Base-by-base conservation (phyloP, 1,140 invertebrate genomes). In the Druon quercuslanigerum region DNA sequence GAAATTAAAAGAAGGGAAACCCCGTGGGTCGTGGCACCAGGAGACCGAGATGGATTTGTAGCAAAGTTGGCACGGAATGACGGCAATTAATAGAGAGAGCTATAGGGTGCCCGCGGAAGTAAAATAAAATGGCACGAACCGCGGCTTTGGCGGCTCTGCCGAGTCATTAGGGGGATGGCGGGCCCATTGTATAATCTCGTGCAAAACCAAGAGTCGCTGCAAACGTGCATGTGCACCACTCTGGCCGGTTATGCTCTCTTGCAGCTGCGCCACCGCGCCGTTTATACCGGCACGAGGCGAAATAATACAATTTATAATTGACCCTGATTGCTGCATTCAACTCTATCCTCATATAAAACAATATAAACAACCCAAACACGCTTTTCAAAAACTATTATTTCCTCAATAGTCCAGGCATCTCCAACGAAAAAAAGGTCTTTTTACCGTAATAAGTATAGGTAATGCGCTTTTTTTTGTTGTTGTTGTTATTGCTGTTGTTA, bases 11-110 rank as follows among this genome's bases (percentile, higher is more conserved):
- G 60, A 6, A 60, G 19, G 57, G 25, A 20, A 40, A 40, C 13
- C 60, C 60, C 60, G 60, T 66, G 25, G 60, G 40, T 66, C 56
- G 75, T 20, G 52, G 60, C 72, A 54, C 72, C 78, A 72, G 79
- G 78, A 73, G 82, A 82, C 79, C 80, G 87, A 87, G 88, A 90
- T 89, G 87, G 85, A 89, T 89, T 86, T 84, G 86, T 82, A 82
- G 87, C 84, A 83, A 88, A 88, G 85, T 88, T 88, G 87, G 86
- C 83, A 82, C 83, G 87, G 81, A 88, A 87, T 84, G 87, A 85
- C 87, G 88, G 87, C 88, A 90, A 90, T 90, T 90, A 90, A 90
- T 90, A 88, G 88, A 85, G 88, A 85, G 84, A 88, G 82, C 89
- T 86, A 87, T 89, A 84, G 87, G 88, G 85, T 88, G 86, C 87